Evolutionary conservation across 2,888 invertebrate genomes (phyloP), one percentile per base, ranked within the genome.

Genomic region (Ecliptopera silaceata): DNA sequence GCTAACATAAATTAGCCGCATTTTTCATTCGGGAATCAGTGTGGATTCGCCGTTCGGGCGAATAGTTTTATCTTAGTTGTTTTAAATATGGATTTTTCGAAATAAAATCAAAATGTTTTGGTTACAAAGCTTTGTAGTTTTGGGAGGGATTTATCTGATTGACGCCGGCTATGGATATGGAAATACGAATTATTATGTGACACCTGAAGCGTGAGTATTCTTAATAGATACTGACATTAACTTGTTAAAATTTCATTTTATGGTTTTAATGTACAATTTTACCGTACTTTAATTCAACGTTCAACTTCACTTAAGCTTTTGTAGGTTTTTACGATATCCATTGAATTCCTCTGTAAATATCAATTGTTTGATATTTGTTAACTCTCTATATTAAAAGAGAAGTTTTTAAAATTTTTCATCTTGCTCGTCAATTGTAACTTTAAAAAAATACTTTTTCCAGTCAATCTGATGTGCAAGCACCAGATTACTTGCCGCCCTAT

Each of bases 381-480:
- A n/a, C n/a, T n/a, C n/a, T n/a, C n/a, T n/a, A n/a, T n/a, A n/a
- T n/a, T n/a, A n/a, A n/a, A n/a, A n/a, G n/a, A n/a, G n/a, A n/a
- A n/a, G n/a, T n/a, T n/a, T n/a, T n/a, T n/a, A n/a, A n/a, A n/a
- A n/a, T n/a, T n/a, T n/a, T n/a, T n/a, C n/a, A n/a, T n/a, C n/a
- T n/a, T n/a, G n/a, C n/a, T 20, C 4, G 20, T 20, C 20, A 2
- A 20, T 20, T n/a, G n/a, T n/a, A n/a, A 20, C 20, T 20, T 20
- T 20, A 20, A 3, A 20, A 20, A 26, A 26, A 36, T 8, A 15
- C 15, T 18, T 12, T 8, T 48, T 71, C 1, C 71, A 90, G 90
- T 2, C 87, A 88, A 84, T 80, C 87, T 1, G 90, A 90, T 56
- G 88, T 88, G 0, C 74, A 82, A 64, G 88, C 89, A 0, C 88